Evolutionary conservation across 2,888 invertebrate genomes (phyloP), one percentile per base, ranked within the genome.

Genomic region (Leucania comma): DNA sequence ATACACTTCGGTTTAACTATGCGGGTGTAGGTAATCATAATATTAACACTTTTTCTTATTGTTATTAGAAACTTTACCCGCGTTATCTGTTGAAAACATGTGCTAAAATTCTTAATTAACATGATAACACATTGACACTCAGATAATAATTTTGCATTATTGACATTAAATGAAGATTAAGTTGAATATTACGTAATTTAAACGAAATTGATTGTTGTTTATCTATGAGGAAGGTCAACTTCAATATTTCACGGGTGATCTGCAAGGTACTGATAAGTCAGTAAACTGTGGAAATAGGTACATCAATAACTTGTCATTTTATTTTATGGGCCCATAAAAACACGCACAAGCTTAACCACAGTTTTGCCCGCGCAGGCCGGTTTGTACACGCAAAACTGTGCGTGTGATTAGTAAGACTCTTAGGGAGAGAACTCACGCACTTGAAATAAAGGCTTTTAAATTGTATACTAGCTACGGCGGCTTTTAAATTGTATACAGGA

Each of bases 71-170:
- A 24, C 54, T 26, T 61, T 66, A 76, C 63, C 50, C 12, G 20
- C 22, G 50, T 59, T 72, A 78, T 81, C 72, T 75, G 72, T 75
- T 68, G 32, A 22, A 59, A 74, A 72, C 72, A 71, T 76, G 68
- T 68, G 68, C 68, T 68, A 53, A 60, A 71, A 63, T 76, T 57
- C 59, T 67, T 71, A 79, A 69, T 38, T 72, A 66, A 66, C 56
- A 51, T 14, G 83, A 84, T 83, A 85, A 71, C 85, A 54, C 35
- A 10, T 48, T 82, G 83, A 82, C 82, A 71, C 67, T 12, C 35
- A 2, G 53, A 60, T 32, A 54, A 82, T 83, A 77, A 71, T 68
- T 70, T 46, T 56, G 72, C 59, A 71, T 67, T 61, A 65, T 72
- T 78, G 48, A 71, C 53, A 54, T 73, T 29, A 59, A 60, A 58